Conservation (phyloP, 2,113 vertebrate species). For the Baryphthengus martii region DNA sequence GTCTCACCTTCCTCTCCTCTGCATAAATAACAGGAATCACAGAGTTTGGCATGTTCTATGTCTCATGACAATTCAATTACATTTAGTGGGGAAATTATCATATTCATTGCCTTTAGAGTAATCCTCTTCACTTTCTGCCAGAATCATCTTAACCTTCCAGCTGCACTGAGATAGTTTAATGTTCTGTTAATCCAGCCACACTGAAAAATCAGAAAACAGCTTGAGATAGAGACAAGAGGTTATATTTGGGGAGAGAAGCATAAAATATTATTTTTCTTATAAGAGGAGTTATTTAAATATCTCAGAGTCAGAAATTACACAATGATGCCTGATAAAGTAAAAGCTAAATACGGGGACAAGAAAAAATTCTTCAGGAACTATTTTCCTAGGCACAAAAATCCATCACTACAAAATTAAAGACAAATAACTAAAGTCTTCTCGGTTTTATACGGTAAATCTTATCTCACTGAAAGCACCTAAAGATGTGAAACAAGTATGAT, state of each 20-base stretch:
- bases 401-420: neutral
- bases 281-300: neutral
- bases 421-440: neutral
- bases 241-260: neutral
- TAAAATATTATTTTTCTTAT: neutral
- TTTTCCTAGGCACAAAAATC: neutral
- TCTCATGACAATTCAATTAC: slow-evolving; percentile 32
- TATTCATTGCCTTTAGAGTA: slow-evolving; percentile 32
- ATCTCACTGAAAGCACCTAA: neutral
- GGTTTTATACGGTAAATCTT: neutral
- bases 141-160: slow-evolving; percentile 6
- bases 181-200: neutral
- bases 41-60: neutral
- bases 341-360: neutral
- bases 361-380: neutral
- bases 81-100: slow-evolving; percentile 16
- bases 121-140: slow-evolving; percentile 40
- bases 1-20: neutral
- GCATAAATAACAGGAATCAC: neutral
- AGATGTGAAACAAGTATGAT: neutral
- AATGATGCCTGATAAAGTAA: neutral
- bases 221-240: neutral
- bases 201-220: neutral
- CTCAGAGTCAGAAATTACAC: neutral
- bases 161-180: neutral